These are phyloP conservation scores for Halocaridina rubra DNA, from an alignment of 2,888 invertebrate genomes.

Conservation along the genomic window DNA sequence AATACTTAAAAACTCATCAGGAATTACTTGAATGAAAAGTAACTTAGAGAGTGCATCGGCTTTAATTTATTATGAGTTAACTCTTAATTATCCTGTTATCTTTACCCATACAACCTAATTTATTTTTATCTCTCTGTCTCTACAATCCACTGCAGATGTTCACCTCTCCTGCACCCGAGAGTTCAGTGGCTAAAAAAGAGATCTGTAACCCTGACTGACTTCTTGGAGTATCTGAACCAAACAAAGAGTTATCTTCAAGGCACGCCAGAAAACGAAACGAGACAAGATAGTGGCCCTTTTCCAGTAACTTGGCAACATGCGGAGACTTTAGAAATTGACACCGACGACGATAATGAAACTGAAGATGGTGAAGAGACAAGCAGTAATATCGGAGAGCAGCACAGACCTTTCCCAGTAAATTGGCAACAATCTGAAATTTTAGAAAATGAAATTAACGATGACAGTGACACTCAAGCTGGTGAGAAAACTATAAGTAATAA, in stretches of 20 bases:
- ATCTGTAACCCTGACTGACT: constrained; percentile 45
- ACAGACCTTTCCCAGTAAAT: too few relatives aligned
- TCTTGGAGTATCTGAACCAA: constrained; percentile 13
- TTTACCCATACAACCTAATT: too few relatives aligned
- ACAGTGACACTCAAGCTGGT: not conserved
- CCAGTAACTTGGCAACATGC: too few relatives aligned
- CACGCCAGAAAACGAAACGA: not conserved
- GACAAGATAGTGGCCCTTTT: not conserved
- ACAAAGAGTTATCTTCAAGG: too few relatives aligned
- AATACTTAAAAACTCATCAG: too few relatives aligned
- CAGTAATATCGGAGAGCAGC: too few relatives aligned
- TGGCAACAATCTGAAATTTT: not conserved
- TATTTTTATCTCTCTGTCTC: not conserved
- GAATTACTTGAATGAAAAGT: too few relatives aligned
- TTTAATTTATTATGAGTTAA: too few relatives aligned
- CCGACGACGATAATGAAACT: not conserved
- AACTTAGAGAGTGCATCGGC: too few relatives aligned
- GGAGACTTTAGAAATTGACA: not conserved
- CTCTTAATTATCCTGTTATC: too few relatives aligned
- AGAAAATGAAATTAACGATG: not conserved
- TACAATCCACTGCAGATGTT: constrained; percentile 50
- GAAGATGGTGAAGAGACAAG: not conserved
- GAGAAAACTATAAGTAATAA: too few relatives aligned
- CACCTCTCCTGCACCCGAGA: constrained; percentile 53
- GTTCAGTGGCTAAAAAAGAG: constrained; percentile 51